Conservation (phyloP, 2,113 vertebrate species). For the Atherinomorus stipes region DNA sequence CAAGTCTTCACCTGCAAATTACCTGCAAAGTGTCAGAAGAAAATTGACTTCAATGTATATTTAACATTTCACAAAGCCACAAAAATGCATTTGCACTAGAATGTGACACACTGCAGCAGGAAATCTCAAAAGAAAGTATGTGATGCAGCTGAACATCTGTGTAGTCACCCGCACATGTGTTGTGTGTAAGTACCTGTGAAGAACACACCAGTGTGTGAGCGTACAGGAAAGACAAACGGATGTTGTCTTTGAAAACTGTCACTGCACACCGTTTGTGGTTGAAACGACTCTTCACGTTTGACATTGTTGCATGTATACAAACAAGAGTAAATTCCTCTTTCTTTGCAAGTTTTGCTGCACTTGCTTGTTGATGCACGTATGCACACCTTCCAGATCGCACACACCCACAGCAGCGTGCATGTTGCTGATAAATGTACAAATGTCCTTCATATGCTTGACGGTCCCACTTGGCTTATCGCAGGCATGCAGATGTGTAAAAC, state of each 20-base stretch:
- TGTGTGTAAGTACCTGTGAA: background rate
- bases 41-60: background rate
- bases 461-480: constrained; percentile 5
- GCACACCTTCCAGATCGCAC: background rate
- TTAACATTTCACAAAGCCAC: background rate
- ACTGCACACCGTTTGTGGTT: background rate
- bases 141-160: constrained; percentile 10
- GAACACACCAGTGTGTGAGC: background rate
- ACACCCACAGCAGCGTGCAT: constrained; percentile 5
- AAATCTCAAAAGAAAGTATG: background rate
- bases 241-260: background rate
- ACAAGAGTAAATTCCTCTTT: background rate
- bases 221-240: constrained; percentile 30
- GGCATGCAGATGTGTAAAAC: background rate
- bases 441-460: background rate
- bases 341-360: background rate
- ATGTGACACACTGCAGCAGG: background rate
- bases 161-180: background rate
- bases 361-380: too few species aligned
- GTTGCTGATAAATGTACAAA: constrained; percentile 25
- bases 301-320: background rate
- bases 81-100: background rate
- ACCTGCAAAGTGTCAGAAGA: background rate
- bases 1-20: background rate
- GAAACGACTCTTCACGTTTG: background rate